Conservation (phyloP, 2,113 vertebrate species). For the Athene cunicularia region DNA sequence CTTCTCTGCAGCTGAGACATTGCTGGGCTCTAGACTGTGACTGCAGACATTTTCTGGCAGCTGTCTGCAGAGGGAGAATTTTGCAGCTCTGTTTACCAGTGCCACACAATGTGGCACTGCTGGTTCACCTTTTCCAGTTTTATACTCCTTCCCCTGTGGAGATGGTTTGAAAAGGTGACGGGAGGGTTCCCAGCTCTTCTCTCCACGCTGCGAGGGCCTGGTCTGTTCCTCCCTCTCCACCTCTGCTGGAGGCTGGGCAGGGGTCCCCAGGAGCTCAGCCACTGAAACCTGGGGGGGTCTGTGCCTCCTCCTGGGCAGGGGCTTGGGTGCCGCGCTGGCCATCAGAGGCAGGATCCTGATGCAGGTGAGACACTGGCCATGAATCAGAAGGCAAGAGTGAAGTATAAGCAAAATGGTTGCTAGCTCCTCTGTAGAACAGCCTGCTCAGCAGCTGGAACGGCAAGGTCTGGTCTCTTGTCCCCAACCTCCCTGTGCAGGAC, state of each 20-base stretch:
- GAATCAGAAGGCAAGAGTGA: not conserved
- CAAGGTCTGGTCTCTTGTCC: not conserved
- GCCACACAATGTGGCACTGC: not conserved
- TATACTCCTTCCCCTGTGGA: not conserved
- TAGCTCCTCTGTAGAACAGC: not conserved
- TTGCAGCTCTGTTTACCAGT: not conserved
- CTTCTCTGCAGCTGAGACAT: not conserved
- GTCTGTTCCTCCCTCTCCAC: not conserved
- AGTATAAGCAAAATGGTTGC: not conserved
- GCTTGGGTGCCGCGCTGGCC: not conserved
- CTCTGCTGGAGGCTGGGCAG: not conserved
- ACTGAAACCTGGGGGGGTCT: not conserved
- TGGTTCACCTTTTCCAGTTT: fast-evolving
- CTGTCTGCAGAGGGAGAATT: not conserved
- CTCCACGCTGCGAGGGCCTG: fast-evolving
- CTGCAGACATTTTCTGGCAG: not conserved
- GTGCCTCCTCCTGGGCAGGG: not conserved
- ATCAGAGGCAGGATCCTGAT: not conserved
- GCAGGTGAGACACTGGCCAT: not conserved
- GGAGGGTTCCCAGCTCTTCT: not conserved
- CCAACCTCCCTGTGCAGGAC: not conserved
- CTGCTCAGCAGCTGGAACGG: not conserved
- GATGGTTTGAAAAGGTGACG: not conserved
- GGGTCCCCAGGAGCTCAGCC: not conserved
- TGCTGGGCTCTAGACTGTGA: not conserved